phyloP scores from a whole-genome alignment of 2,113 vertebrate genomes.

The Sceloporus tristichus region DNA sequence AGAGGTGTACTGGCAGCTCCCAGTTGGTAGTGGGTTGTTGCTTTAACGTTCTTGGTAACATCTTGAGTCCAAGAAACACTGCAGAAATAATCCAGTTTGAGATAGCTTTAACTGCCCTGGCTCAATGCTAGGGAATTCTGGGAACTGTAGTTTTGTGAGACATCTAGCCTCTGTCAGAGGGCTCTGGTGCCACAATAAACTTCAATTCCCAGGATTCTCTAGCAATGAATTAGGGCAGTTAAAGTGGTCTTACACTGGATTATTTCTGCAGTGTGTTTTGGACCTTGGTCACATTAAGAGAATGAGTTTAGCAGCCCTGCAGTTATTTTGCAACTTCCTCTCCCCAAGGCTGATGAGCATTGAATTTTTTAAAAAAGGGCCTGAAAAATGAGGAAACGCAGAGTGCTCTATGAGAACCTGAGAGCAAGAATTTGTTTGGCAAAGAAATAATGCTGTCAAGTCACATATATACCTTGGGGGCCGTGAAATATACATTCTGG shows the following conservation, averaged over 20 bases:
- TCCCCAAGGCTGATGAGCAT: not conserved
- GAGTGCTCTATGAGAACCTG: not conserved
- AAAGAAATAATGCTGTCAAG: not conserved
- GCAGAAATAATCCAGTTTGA: too few relatives aligned
- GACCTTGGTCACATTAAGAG: not conserved
- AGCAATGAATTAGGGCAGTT: too few relatives aligned
- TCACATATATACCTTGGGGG: not conserved
- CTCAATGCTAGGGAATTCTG: too few relatives aligned
- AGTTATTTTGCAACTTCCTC: constrained; percentile 59
- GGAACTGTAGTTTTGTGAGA: too few relatives aligned
- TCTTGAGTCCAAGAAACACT: not conserved
- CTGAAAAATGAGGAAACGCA: constrained; percentile 64
- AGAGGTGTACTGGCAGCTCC: not conserved
- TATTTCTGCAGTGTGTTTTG: too few relatives aligned
- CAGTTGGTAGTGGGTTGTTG: not conserved
- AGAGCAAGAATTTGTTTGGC: not conserved
- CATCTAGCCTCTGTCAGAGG: too few relatives aligned
- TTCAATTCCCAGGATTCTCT: too few relatives aligned
- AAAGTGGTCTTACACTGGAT: too few relatives aligned
- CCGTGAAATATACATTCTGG: not conserved
- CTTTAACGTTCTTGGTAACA: not conserved
- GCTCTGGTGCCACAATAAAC: too few relatives aligned
- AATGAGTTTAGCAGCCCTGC: constrained; percentile 33
- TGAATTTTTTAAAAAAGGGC: constrained; percentile 7
- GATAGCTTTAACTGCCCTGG: too few relatives aligned